Base-by-base conservation (phyloP, 2,113 vertebrate genomes). In the Hypanus sabinus region DNA sequence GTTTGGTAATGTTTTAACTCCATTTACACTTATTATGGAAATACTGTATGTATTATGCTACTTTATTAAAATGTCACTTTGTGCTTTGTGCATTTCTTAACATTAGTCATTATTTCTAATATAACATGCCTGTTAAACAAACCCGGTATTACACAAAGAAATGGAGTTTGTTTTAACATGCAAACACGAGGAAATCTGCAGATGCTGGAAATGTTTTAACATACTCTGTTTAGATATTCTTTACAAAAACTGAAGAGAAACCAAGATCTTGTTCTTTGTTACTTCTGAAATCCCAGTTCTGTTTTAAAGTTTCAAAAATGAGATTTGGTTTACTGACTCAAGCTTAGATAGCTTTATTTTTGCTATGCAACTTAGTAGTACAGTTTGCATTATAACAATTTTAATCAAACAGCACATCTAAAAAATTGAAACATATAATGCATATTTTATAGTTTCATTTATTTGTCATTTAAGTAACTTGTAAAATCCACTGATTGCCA, bases 361-460 rank as follows among this genome's bases (percentile, higher is more conserved):
- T 46, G 33, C 68, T 68, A 55, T 93, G 91, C 55, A 93, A 93
- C 12, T 93, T 93, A 73, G 62, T 70, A 20, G 30, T 36, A 71
- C 30, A 73, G 24, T 75, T 73, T 93, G 10, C 22, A 93, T 27
- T 93, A 93, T 30, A 93, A 12, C 14, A 71, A 75, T 75, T 73
- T 75, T 92, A 92, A 22, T 16, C 90, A 92, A 93, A 93, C 33
- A 55, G 46, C 60, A 33, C 0, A 9, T 87, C 70, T 71, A n/a
- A 36, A 92, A 91, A 92, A 92, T 92, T 92, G 70, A 92, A 92
- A 24, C 38, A 71, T 92, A 38, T 91, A 24, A 62, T 2, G 33
- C 33, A 30, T 75, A 71, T 71, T 46, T 71, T 55, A 93, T 55
- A 38, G 22, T 46, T 93, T 30, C 33, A 46, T 55, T 71, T 93